Conservation (phyloP, 2,113 vertebrate genomes). For the Ovis aries region ARS-UI_Ramb_v3.0 NC_056054.1:261660501-261661000, state of each 20-base stretch:
- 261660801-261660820: fast-evolving
- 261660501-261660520: background rate
- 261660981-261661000: background rate
- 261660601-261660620: background rate
- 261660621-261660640: background rate
- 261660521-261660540: background rate
- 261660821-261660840: background rate
- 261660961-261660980: no score
- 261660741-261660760: fast-evolving
- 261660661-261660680: background rate
- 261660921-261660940: background rate
- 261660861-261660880: background rate
- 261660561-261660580: background rate
- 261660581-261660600: background rate
- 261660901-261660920: background rate
- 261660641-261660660: background rate
- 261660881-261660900: fast-evolving
- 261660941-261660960: background rate
- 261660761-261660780: fast-evolving
- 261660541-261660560: background rate
- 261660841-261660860: background rate
- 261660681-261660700: no score
- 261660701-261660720: fast-evolving
- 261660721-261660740: background rate
- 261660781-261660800: background rate